Base-by-base conservation (phyloP, 2,113 vertebrate species). In the Isichthys henryi region DNA sequence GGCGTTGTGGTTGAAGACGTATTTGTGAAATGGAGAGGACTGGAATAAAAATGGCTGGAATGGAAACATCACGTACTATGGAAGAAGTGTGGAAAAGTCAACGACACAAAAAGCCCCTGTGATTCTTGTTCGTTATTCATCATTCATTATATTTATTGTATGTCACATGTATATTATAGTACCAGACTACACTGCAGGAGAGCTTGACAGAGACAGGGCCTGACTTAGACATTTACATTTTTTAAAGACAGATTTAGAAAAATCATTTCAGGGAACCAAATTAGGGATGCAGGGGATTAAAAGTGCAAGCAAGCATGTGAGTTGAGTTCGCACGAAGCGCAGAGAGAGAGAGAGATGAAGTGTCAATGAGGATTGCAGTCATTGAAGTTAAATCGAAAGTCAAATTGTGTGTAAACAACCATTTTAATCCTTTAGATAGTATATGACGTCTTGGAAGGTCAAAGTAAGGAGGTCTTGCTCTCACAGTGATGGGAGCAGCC, bases 191-290 rank as follows among this genome's bases (percentile, higher is more conserved):
- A 43, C 31, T 43, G 6, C 74, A 80, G 74, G 35, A 80, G 2
- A 43, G 74, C 74, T 39, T 39, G 31, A 15, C 27, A 31, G 9
- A 45, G 82, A 49, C 46, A 86, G 10, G 27, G 52, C 27, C 49
- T 86, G 23, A 13, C 13, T 49, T 48, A 56, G 19, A 39, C 8
- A 87, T 87, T 87, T 56, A 19, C 53, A 86, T 31, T 23, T 87
- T 58, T 87, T 87, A 56, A 87, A 87, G 27, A 53, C 50, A 86
- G 13, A 53, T 86, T 50, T 50, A 86, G 35, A 43, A 80, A 86
- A 49, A 52, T 52, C 50, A 52, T 31, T 50, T 52, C 85, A 15
- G 49, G n/a, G 85, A 43, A 80, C 35, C 35, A 80, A 43, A 43
- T 43, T 80, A 80, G 39, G 74, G 15, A 80, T 80, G 74, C 74